Conservation (phyloP, 1,140 invertebrate species). For the Drosophila pruinosa region DNA sequence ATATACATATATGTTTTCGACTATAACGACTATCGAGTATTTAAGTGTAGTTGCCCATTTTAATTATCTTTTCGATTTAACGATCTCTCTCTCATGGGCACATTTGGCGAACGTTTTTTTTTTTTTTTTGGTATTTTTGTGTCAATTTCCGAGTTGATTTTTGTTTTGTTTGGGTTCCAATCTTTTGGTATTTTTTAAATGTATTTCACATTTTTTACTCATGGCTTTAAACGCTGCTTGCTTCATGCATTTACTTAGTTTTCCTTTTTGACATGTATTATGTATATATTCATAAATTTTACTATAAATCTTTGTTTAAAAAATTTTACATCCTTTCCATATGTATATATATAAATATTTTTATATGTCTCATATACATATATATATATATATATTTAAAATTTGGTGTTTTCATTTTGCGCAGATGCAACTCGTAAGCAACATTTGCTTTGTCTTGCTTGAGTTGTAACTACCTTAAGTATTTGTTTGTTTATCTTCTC, state of each 20-base stretch:
- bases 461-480: conserved; percentile 40
- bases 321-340: conserved; percentile 54
- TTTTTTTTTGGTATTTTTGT: background rate
- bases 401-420: conserved; percentile 76
- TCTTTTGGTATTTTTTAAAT: conserved; percentile 69
- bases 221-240: conserved; percentile 25
- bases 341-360: background rate
- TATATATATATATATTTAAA: conserved; percentile 48
- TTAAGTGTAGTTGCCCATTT: conserved; percentile 7
- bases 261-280: conserved; percentile 33
- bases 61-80: conserved; percentile 14
- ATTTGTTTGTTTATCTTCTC: conserved; percentile 7
- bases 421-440: conserved; percentile 41
- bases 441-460: conserved; percentile 30
- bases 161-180: conserved; percentile 8
- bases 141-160: conserved; percentile 12
- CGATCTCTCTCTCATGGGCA: conserved; percentile 27
- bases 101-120: conserved; percentile 32
- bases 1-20: conserved; percentile 11
- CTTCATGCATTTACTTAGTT: conserved; percentile 17
- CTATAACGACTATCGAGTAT: conserved; percentile 15
- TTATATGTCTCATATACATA: conserved; percentile 6
- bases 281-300: conserved; percentile 69
- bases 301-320: conserved; percentile 79
- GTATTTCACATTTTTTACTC: conserved; percentile 66